These are phyloP conservation scores for Lepidocolaptes lacrymiger DNA, from an alignment of 2,797 vertebrate genomes.

Conservation along the genomic window DNA sequence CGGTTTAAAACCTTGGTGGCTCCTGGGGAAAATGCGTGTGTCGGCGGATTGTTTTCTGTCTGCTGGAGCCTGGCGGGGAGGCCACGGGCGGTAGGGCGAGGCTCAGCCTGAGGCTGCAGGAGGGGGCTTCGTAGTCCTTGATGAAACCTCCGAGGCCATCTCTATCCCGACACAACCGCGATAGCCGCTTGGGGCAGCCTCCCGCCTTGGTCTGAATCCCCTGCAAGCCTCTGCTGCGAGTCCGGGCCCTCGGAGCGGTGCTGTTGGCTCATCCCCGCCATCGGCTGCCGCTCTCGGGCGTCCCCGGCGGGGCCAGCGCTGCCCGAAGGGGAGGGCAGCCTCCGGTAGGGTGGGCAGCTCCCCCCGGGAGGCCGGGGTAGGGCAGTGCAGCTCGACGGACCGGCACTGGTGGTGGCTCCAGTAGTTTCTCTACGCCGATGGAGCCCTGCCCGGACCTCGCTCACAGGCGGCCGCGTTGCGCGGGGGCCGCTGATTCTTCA, in stretches of 20 bases:
- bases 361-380: accelerated
- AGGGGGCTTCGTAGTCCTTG: neutral
- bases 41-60: neutral
- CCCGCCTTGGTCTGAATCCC: neutral
- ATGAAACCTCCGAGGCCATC: neutral
- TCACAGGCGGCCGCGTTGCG: neutral
- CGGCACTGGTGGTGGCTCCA: neutral
- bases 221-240: neutral
- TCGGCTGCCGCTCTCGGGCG: neutral
- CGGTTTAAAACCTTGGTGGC: neutral
- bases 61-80: neutral
- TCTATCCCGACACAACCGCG: neutral
- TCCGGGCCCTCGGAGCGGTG: neutral
- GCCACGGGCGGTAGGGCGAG: neutral
- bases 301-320: neutral
- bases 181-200: constrained; percentile 17
- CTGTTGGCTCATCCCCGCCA: neutral
- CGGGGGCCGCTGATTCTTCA: neutral
- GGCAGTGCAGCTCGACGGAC: neutral
- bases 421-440: neutral
- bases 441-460: neutral
- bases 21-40: neutral
- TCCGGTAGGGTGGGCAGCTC: neutral
- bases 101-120: neutral
- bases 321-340: neutral